These are phyloP conservation scores for Nemurella pictetii DNA, from an alignment of 2,888 invertebrate genomes.

Conservation along the genomic window DNA sequence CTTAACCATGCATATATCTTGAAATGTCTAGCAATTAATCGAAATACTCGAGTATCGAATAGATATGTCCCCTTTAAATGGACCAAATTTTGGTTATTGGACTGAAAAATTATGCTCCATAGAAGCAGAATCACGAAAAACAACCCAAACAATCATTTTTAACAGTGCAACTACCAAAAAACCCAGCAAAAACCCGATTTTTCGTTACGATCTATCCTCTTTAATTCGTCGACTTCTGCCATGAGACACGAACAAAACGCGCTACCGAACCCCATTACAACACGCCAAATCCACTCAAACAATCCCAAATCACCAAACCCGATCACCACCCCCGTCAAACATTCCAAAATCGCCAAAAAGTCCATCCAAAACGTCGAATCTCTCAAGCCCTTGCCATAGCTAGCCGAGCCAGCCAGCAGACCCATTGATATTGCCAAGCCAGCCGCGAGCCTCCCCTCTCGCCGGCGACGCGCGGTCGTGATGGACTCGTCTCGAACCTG, in stretches of 20 bases:
- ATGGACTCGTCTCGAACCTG: constrained; percentile 42
- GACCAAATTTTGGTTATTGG: background rate
- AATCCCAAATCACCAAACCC: background rate
- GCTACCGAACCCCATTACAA: background rate
- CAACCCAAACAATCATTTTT: background rate
- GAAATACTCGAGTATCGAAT: background rate
- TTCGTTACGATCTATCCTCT: constrained; percentile 7
- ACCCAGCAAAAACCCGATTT: background rate
- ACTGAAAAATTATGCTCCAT: background rate
- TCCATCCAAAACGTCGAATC: constrained; percentile 30
- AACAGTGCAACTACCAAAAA: background rate
- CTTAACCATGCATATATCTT: background rate
- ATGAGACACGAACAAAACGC: background rate
- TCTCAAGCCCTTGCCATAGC: constrained; percentile 31
- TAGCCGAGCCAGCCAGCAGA: background rate
- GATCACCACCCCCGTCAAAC: background rate
- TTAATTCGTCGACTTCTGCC: background rate
- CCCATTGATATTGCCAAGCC: constrained; percentile 38
- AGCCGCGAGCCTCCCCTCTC: constrained; percentile 34
- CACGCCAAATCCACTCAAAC: background rate
- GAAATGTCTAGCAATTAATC: background rate
- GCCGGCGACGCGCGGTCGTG: constrained; percentile 19
- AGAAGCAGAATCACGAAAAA: background rate
- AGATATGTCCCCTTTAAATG: background rate
- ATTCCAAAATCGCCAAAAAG: background rate